Evolutionary conservation across 2,888 invertebrate genomes (phyloP), one percentile per base, ranked within the genome.

Genomic region (Caenorhabditis wallacei): DNA sequence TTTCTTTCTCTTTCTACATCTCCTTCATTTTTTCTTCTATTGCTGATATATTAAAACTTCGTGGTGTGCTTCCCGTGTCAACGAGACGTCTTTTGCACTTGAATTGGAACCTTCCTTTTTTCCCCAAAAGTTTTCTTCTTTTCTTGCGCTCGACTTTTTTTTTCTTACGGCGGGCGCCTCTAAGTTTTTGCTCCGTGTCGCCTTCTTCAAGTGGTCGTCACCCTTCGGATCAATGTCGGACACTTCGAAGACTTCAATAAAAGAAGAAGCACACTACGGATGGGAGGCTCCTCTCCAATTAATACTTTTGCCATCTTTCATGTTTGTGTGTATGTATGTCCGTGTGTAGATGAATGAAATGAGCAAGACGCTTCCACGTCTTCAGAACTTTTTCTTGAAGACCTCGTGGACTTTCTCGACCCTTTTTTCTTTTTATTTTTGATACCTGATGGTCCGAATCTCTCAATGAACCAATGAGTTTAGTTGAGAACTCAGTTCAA

Each of bases 31-130:
- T n/a, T n/a, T n/a, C n/a, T n/a, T n/a, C n/a, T n/a, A n/a, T n/a
- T n/a, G n/a, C n/a, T 75, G 66, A 80, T 72, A 72, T 80, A 72
- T 80, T 80, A 72, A 72, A 72, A 71, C 66, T n/a, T 66, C 61
- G 78, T 63, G 64, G 74, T 43, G 51, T 57, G 56, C 66, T 22
- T 11, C 30, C 48, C 59, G 59, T 80, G 70, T 70, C 61, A 70
- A 30, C 30, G 30, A 71, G 70, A 48, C 53, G 51, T 20, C 20
- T 56, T 61, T 51, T 74, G 74, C 51, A 74, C 69, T 74, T 74
- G 69, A 79, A 79, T 70, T 79, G 78, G 70, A 79, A 70, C 78
- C 59, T 69, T 74, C 74, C 40, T 51, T 30, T n/a, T 57, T 30
- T 63, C 30, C 40, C n/a, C n/a, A n/a, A n/a, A n/a, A n/a, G n/a